phyloP scores from a whole-genome alignment of 2,113 vertebrate genomes.

The Sylvia atricapilla region DNA sequence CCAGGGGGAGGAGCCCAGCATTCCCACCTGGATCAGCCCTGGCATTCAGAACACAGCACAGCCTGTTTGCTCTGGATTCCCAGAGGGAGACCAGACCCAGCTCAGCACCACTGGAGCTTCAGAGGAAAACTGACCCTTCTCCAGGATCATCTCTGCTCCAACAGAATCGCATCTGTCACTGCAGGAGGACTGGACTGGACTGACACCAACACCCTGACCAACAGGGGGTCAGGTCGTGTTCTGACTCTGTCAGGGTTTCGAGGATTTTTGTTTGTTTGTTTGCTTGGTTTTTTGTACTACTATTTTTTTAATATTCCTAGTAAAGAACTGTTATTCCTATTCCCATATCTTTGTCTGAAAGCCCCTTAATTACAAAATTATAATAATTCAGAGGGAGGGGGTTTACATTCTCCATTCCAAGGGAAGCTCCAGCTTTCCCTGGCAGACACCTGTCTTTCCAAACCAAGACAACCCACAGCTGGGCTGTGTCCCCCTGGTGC shows the following conservation, averaged over 20 bases:
- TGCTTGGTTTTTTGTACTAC: background rate
- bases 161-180: background rate
- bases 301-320: background rate
- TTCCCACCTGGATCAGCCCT: no score
- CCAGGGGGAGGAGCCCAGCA: no score
- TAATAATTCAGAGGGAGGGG: background rate
- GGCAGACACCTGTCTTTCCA: background rate
- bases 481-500: fast-evolving
- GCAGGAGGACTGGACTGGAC: background rate
- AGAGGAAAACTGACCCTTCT: background rate
- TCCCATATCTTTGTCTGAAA: background rate
- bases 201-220: background rate
- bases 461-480: background rate
- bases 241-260: background rate
- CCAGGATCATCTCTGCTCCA: background rate
- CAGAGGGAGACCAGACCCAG: background rate
- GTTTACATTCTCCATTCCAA: background rate
- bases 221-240: background rate
- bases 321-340: background rate
- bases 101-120: background rate
- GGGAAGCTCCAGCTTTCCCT: background rate
- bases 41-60: no score
- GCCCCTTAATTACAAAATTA: background rate
- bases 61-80: no score
- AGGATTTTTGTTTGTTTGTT: background rate